phyloP scores from a whole-genome alignment of 2,888 invertebrate genomes.

The Noctua janthe region DNA sequence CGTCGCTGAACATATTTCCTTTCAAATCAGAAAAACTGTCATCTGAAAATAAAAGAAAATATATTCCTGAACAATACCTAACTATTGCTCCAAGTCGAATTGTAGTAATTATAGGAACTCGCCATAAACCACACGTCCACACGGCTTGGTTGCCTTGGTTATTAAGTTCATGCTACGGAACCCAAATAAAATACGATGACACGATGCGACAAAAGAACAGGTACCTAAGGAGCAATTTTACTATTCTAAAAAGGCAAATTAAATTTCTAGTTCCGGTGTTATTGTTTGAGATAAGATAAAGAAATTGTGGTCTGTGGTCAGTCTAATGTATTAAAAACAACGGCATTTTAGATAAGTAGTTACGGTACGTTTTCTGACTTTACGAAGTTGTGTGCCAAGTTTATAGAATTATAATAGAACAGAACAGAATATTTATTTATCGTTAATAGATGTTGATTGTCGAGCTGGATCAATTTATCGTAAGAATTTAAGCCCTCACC shows the following conservation, averaged over 20 bases:
- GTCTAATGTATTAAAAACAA: constrained; percentile 44
- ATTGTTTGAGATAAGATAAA: constrained; percentile 32
- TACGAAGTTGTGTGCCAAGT: background rate
- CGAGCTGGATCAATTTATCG: background rate
- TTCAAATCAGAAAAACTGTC: too few species aligned
- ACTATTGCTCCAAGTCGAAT: background rate
- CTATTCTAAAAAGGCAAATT: constrained; percentile 23
- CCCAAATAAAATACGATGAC: constrained; percentile 17
- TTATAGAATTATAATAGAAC: background rate
- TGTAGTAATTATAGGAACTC: background rate
- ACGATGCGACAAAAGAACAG: constrained; percentile 15
- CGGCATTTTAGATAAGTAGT: constrained; percentile 9
- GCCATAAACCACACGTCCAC: too few species aligned
- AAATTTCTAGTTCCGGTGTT: constrained; percentile 32
- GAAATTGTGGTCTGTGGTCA: constrained; percentile 50
- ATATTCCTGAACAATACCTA: background rate
- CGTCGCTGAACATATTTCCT: background rate
- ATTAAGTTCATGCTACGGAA: background rate
- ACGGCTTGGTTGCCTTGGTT: background rate
- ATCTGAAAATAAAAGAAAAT: too few species aligned
- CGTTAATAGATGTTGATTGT: background rate
- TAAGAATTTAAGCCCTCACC: background rate
- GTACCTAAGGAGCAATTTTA: constrained; percentile 2
- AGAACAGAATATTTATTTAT: background rate
- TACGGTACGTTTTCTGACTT: background rate